Percentiles rank a stretch among this genome's conserved stretches.
phyloP scores from a whole-genome alignment of 2,888 invertebrate species.

The Meliscaeva auricollis region DNA sequence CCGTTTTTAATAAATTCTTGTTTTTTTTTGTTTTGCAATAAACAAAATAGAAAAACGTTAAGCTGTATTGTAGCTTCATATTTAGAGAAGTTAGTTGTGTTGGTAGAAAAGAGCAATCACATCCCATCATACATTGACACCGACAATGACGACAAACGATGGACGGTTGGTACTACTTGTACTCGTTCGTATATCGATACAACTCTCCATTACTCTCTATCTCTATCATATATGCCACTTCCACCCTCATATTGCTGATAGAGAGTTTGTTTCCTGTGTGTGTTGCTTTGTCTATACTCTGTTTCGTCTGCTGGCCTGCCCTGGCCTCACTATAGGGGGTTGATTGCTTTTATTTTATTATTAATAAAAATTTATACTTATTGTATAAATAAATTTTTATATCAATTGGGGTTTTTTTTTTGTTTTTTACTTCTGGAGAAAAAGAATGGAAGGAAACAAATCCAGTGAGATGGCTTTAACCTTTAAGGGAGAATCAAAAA shows the following conservation, averaged over 20 bases:
- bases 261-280: conserved; percentile 30
- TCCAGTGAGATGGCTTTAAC: not conserved
- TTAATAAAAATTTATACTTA: conserved; percentile 65
- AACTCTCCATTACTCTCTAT: not conserved
- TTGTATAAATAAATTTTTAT: conserved; percentile 51
- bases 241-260: conserved; percentile 41
- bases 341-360: conserved; percentile 69
- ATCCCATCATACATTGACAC: conserved; percentile 15
- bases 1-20: not conserved
- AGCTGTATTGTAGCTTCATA: conserved; percentile 1
- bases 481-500: not conserved
- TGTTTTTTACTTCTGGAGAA: conserved; percentile 19
- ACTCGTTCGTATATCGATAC: not conserved
- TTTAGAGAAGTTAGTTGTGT: not conserved
- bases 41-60: conserved; percentile 22
- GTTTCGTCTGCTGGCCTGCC: not conserved
- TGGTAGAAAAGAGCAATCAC: conserved; percentile 32
- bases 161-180: not conserved
- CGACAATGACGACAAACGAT: not conserved
- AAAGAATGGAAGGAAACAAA: conserved; percentile 1
- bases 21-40: conserved; percentile 1
- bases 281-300: conserved; percentile 18
- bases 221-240: not conserved
- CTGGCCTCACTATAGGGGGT: conserved; percentile 38
- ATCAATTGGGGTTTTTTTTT: conserved; percentile 34